Evolutionary conservation across 2,797 vertebrate species (phyloP).

Genomic region (Amblyopsis hoosieri): DNA sequence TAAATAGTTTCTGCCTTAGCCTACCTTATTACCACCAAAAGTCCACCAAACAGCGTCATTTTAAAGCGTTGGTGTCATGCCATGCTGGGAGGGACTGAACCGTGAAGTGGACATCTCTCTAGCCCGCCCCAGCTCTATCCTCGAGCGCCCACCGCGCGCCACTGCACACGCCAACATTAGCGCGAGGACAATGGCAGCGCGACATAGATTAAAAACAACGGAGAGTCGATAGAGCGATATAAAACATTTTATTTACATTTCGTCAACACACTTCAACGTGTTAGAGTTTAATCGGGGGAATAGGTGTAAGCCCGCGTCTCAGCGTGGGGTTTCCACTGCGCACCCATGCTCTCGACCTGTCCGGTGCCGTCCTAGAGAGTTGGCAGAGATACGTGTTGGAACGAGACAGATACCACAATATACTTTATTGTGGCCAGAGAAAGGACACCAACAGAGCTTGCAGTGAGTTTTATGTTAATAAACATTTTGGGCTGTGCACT

Average conservation of each 20-base stretch:
- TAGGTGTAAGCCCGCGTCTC: slow-evolving; percentile 35
- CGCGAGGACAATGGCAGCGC: slow-evolving; percentile 64
- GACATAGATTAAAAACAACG: slow-evolving; percentile 48
- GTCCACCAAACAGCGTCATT: too few relatives aligned
- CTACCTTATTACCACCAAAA: too few relatives aligned
- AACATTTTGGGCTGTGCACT: slow-evolving; percentile 16
- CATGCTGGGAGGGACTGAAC: slow-evolving; percentile 73
- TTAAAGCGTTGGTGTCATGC: slow-evolving; percentile 56
- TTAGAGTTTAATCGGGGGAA: slow-evolving; percentile 39
- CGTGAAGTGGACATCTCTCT: slow-evolving; percentile 68
- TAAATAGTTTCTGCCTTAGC: too few relatives aligned
- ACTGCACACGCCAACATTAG: slow-evolving; percentile 61
- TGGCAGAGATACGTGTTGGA: slow-evolving; percentile 33
- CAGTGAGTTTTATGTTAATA: slow-evolving; percentile 41
- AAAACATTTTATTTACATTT: slow-evolving; percentile 25
- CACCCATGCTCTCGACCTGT: slow-evolving; percentile 56
- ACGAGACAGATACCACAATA: slow-evolving; percentile 29
- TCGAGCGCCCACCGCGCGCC: slow-evolving; percentile 70
- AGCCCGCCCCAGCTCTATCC: slow-evolving; percentile 51
- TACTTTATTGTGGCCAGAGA: too few relatives aligned
- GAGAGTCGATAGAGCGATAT: slow-evolving; percentile 33
- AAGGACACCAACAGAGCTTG: slow-evolving; percentile 38
- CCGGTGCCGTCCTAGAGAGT: slow-evolving; percentile 43
- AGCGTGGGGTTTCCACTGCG: slow-evolving; percentile 23
- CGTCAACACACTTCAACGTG: too few relatives aligned